Evolutionary conservation across 2,888 invertebrate genomes (phyloP).

Genomic region (Cylloceria caligata): DNA sequence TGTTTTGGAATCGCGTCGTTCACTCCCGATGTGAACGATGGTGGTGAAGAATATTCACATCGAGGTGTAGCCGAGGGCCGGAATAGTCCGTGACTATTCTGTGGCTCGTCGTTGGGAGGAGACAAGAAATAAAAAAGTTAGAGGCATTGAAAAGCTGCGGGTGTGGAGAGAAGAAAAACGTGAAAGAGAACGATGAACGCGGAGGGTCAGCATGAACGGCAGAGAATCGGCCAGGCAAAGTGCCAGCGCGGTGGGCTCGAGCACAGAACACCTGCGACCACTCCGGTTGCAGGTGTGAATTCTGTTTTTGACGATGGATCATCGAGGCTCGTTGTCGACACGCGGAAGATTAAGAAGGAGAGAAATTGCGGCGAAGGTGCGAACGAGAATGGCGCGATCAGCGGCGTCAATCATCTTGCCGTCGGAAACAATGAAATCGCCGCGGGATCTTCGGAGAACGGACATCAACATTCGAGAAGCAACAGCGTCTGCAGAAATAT

Average conservation of each 20-base stretch:
- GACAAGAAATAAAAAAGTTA: constrained; percentile 58
- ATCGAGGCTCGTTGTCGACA: constrained; percentile 72
- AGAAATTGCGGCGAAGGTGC: constrained; percentile 68
- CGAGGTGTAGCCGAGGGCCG: constrained; percentile 51
- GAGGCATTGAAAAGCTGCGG: constrained; percentile 48
- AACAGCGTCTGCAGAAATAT: constrained; percentile 51
- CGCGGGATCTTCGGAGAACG: constrained; percentile 55
- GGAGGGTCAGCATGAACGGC: constrained; percentile 78
- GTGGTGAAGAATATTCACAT: constrained; percentile 42
- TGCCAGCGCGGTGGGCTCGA: constrained; percentile 69
- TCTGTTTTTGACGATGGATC: constrained; percentile 69
- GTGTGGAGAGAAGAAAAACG: constrained; percentile 21
- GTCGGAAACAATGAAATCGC: constrained; percentile 68
- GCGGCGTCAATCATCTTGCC: constrained; percentile 40
- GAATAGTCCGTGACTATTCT: constrained; percentile 63
- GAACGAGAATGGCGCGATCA: constrained; percentile 69
- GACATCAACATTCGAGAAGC: constrained; percentile 51
- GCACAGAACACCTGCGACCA: constrained; percentile 39
- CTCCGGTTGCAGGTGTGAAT: constrained; percentile 41
- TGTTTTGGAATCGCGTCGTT: constrained; percentile 3
- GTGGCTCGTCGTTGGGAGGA: constrained; percentile 44
- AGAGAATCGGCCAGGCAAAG: constrained; percentile 74
- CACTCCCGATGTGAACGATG: constrained; percentile 28
- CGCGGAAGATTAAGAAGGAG: constrained; percentile 80
- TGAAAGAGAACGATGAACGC: constrained; percentile 77